A percentile compares a stretch with the other conserved stretches of the same genome.
Evolutionary conservation across 2,797 vertebrate species (phyloP).

Genomic region (Trichosurus vulpecula): DNA sequence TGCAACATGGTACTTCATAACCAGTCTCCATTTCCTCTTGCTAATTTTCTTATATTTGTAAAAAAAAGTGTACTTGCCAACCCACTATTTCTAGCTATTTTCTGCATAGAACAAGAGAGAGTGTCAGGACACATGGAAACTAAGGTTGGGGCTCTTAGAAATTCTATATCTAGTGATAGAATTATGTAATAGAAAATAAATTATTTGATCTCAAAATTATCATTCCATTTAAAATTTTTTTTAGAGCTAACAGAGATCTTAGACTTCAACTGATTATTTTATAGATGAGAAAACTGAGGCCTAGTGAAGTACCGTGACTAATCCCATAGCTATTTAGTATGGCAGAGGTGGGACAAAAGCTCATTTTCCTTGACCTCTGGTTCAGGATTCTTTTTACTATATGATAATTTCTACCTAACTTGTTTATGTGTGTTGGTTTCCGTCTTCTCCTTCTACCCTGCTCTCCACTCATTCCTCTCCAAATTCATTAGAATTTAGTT

Average conservation of each 20-base stretch:
- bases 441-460: too few species aligned
- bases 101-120: neutral
- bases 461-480: too few species aligned
- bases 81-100: neutral
- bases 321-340: neutral
- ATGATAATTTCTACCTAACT: slow-evolving; percentile 9
- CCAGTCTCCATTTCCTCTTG: neutral
- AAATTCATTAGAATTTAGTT: too few species aligned
- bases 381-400: slow-evolving; percentile 5
- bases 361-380: neutral
- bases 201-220: neutral
- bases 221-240: neutral
- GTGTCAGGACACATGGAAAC: neutral
- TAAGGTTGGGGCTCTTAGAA: neutral
- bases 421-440: neutral
- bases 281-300: neutral
- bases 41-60: neutral
- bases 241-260: neutral
- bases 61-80: neutral
- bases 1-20: neutral
- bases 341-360: neutral
- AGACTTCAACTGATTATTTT: neutral
- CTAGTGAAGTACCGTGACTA: neutral
- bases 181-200: neutral
- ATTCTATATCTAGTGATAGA: neutral